Conservation (phyloP, 2,113 vertebrate species). For the Mixornis gularis region DNA sequence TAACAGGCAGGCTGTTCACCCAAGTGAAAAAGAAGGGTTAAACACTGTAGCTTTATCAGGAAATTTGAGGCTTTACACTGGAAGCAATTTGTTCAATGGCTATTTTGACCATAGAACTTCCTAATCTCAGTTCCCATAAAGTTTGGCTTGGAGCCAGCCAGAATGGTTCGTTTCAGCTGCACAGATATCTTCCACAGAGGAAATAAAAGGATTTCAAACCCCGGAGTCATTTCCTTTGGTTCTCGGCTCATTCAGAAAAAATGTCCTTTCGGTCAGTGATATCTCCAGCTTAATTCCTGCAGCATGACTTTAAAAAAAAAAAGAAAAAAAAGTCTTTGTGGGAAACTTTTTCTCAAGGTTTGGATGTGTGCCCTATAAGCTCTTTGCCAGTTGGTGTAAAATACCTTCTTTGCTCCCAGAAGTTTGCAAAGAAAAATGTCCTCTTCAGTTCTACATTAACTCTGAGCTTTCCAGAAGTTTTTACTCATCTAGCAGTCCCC, state of each 20-base stretch:
- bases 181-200: conserved; percentile 78
- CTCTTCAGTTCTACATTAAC: not conserved
- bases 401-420: conserved; percentile 41
- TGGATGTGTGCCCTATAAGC: conserved; percentile 41
- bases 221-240: conserved; percentile 86
- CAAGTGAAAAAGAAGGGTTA: conserved; percentile 24
- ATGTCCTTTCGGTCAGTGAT: conserved; percentile 77
- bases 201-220: conserved; percentile 84
- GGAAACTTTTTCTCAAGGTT: conserved; percentile 51
- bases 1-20: not conserved
- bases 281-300: conserved; percentile 77
- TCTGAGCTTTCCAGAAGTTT: not conserved
- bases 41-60: conserved; percentile 49
- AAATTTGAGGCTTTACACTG: conserved; percentile 66
- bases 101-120: conserved; percentile 74
- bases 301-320: conserved; percentile 65
- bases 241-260: conserved; percentile 76
- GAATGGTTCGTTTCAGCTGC: conserved; percentile 72
- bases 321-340: conserved; percentile 34
- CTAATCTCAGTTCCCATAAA: conserved; percentile 82
- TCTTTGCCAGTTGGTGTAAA: conserved; percentile 53
- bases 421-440: conserved; percentile 25
- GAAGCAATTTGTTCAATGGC: conserved; percentile 75
- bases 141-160: conserved; percentile 68
- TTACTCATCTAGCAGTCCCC: not conserved